Conservation (phyloP, 1,140 invertebrate species). For the Tetramorium parvispinum region DNA sequence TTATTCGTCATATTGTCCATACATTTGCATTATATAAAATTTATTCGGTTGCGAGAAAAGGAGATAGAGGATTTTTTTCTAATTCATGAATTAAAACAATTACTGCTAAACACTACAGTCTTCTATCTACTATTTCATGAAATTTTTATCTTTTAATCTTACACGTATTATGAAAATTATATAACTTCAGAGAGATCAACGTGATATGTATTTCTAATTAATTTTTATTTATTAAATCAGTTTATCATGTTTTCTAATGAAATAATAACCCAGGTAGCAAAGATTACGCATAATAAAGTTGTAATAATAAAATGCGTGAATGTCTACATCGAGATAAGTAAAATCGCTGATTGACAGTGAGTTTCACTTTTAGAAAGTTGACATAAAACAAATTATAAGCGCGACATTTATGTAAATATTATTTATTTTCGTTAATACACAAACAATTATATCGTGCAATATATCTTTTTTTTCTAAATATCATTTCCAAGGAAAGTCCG, state of each 20-base stretch:
- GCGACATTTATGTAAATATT: background rate
- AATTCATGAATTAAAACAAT: background rate
- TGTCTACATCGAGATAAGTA: background rate
- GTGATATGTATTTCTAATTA: background rate
- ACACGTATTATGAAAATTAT: background rate
- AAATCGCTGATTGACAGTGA: too few relatives aligned
- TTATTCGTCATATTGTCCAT: background rate
- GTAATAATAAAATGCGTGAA: background rate
- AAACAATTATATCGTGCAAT: background rate
- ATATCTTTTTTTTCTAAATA: background rate
- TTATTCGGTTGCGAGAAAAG: background rate
- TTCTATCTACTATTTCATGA: too few relatives aligned
- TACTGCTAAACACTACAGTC: background rate
- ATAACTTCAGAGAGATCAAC: background rate
- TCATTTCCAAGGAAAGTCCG: background rate
- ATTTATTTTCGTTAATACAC: conserved; percentile 5
- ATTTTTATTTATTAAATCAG: background rate
- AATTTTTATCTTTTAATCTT: background rate
- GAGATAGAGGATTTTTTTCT: background rate
- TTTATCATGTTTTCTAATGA: background rate
- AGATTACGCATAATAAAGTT: conserved; percentile 1
- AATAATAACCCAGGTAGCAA: background rate
- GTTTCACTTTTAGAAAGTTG: too few relatives aligned
- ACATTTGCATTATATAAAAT: background rate
- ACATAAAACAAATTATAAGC: background rate